Evolutionary conservation across 2,888 invertebrate genomes (phyloP), one percentile per base, ranked within the genome.

Genomic region (Gymnocheta viridis): DNA sequence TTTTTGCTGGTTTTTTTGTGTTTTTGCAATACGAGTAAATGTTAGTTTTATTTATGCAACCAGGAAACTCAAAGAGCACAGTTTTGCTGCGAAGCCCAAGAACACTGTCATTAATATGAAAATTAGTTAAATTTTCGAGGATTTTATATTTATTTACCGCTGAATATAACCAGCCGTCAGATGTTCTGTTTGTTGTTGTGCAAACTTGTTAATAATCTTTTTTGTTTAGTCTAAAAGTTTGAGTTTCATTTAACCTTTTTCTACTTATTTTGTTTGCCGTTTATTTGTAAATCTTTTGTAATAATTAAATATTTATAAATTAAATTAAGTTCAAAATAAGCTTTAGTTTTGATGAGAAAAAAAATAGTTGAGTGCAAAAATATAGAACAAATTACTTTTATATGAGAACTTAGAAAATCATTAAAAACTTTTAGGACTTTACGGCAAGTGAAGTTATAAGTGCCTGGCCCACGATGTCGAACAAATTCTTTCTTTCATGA

Each of bases 301-400:
- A n/a, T 58, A 49, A 76, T 77, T 64, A 69, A 82, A 76, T 70
- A 76, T 76, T 77, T 66, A 76, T 82, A 22, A 54, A 51, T 41
- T 67, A 5, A 17, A 5, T 82, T 14, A 64, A 22, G 14, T 12
- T 12, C 9, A 70, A 64, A 81, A 82, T 47, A 44, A 62, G 19
- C 35, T 41, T 62, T 69, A 41, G 67, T 51, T 49, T 49, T 32
- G 2, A n/a, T n/a, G n/a, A n/a, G n/a, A n/a, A n/a, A n/a, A n/a
- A n/a, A n/a, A 19, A 29, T 41, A 56, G 44, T 58, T 17, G 56
- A 0, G 17, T 27, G 14, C 9, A 29, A 7, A 56, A 27, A 14
- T n/a, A 44, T 44, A 58, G 19, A 6, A 9, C 27, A 27, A 29
- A 2, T 7, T 0, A 44, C 1, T 17, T 44, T 41, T n/a, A n/a